Conservation (phyloP, 2,888 invertebrate species). For the Myopa testacea region DNA sequence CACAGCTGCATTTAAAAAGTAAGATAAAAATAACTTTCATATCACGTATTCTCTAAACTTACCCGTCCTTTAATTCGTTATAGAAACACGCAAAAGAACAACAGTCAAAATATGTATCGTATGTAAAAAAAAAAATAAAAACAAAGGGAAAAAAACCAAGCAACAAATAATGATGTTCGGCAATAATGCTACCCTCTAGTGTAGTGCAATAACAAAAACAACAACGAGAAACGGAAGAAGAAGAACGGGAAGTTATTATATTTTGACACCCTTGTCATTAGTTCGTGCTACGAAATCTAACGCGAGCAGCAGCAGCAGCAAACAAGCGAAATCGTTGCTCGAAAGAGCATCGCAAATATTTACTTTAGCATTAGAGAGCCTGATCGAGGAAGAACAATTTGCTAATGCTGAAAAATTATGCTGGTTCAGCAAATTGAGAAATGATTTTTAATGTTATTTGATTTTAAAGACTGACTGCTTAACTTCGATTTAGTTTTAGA, state of each 20-base stretch:
- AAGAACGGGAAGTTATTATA: constrained; percentile 22
- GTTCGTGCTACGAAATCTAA: neutral
- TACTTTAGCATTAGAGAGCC: constrained; percentile 5
- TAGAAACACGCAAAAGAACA: constrained; percentile 39
- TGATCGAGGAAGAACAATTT: neutral
- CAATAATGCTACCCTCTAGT: constrained; percentile 31
- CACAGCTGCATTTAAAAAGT: constrained; percentile 45
- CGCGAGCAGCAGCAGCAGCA: neutral
- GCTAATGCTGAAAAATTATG: constrained; percentile 53
- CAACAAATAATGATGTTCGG: constrained; percentile 24
- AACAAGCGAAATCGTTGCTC: neutral
- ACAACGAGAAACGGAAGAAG: constrained; percentile 9
- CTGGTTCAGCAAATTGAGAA: constrained; percentile 46
- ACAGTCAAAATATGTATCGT: constrained; percentile 42
- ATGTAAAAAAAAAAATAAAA: neutral
- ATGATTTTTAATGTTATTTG: constrained; percentile 25
- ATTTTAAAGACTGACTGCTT: neutral
- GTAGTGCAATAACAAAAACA: constrained; percentile 18
- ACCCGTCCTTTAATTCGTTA: constrained; percentile 15
- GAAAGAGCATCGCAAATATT: constrained; percentile 32
- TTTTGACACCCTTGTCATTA: constrained; percentile 47
- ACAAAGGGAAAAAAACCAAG: too few relatives aligned
- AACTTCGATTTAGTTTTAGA: neutral
- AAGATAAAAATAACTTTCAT: constrained; percentile 44
- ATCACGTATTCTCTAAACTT: constrained; percentile 39